Conservation (phyloP, 2,888 invertebrate genomes). For the Argynnis bischoffii region DNA sequence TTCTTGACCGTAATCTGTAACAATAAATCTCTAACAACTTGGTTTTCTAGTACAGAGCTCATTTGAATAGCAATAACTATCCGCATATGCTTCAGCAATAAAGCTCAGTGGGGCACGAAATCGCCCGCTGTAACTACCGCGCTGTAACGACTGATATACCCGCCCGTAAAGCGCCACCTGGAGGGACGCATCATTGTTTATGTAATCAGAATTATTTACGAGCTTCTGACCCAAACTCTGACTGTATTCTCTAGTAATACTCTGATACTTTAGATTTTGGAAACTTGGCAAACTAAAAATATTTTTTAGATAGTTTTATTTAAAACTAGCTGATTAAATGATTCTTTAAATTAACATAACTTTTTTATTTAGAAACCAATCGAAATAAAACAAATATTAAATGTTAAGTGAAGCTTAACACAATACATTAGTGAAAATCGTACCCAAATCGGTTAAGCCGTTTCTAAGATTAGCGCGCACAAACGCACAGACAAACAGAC, state of each 20-base stretch:
- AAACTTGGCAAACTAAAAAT: no score
- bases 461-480: no score
- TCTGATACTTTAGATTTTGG: no score
- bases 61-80: conserved; percentile 21
- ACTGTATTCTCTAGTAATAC: background rate
- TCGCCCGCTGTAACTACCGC: conserved; percentile 6
- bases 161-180: conserved; percentile 16
- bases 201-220: conserved; percentile 5
- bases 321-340: no score
- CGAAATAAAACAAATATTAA: no score
- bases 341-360: no score
- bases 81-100: conserved; percentile 15
- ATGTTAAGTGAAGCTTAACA: no score
- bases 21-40: conserved; percentile 18
- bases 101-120: conserved; percentile 7
- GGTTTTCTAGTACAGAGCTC: conserved; percentile 10
- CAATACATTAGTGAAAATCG: no score
- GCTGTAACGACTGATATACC: conserved; percentile 12
- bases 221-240: background rate
- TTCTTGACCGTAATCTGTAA: conserved; percentile 12
- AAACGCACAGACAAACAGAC: no score
- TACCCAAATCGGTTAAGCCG: no score
- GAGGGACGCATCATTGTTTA: background rate
- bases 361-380: no score
- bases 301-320: no score